A percentile compares a stretch with the other conserved stretches of the same genome.
phyloP scores from a whole-genome alignment of 2,113 vertebrate genomes.

The Galeopterus variegatus region DNA sequence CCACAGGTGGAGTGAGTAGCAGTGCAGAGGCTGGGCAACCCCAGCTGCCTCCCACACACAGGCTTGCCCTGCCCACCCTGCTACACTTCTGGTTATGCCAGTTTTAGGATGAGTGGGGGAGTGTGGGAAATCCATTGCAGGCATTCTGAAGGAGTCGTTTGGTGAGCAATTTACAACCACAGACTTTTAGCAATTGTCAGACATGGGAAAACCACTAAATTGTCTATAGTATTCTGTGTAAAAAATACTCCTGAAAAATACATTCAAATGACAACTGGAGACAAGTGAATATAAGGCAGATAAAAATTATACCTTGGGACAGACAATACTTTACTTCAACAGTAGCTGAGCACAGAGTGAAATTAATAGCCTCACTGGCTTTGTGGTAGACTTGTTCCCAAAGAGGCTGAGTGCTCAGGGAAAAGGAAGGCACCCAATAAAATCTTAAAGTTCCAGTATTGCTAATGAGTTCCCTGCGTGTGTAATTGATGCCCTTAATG shows the following conservation, averaged over 20 bases:
- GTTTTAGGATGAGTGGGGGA: neutral
- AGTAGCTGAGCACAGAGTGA: neutral
- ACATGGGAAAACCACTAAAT: neutral
- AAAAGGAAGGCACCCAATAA: neutral
- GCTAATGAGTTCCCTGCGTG: neutral
- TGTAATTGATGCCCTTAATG: conserved; percentile 34
- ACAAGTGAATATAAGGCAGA: neutral
- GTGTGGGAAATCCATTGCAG: neutral
- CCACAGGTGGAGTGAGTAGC: neutral
- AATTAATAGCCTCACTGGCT: neutral
- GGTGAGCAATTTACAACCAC: neutral
- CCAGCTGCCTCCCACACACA: neutral
- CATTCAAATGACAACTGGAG: neutral
- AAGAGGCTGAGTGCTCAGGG: neutral
- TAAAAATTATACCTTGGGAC: neutral
- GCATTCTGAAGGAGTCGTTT: neutral
- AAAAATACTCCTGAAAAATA: conserved; percentile 4
- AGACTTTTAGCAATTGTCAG: conserved; percentile 15
- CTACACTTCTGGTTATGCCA: neutral
- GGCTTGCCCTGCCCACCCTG: neutral
- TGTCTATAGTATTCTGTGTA: neutral
- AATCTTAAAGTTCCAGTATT: neutral
- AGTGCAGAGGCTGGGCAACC: rapidly evolving
- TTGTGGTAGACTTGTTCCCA: neutral
- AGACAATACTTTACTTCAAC: neutral